phyloP scores from a whole-genome alignment of 2,888 invertebrate species.

The Drosophila pseudotakahashii region DNA sequence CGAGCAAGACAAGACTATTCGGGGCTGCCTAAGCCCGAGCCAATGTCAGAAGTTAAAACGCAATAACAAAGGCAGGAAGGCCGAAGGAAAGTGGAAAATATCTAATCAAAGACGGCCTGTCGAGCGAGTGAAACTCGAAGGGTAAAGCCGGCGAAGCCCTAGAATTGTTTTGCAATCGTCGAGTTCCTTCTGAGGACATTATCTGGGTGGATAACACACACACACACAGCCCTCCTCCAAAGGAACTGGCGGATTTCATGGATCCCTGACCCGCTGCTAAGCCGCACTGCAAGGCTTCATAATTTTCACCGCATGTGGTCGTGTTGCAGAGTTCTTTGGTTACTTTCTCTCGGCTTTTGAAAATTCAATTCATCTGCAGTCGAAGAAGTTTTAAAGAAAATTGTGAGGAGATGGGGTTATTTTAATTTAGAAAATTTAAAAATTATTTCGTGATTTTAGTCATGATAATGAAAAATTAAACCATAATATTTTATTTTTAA shows the following conservation, averaged over 20 bases:
- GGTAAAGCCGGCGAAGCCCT: constrained; percentile 61
- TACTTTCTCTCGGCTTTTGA: constrained; percentile 7
- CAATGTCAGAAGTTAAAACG: constrained; percentile 71
- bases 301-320: constrained; percentile 70
- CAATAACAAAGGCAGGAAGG: constrained; percentile 37
- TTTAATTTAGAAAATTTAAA: too few relatives aligned
- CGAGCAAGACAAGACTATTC: constrained; percentile 46
- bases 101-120: constrained; percentile 65
- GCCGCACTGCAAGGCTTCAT: constrained; percentile 69
- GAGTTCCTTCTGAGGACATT: constrained; percentile 47
- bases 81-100: constrained; percentile 69
- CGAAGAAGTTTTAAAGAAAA: not conserved
- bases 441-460: too few relatives aligned
- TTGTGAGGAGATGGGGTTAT: too few relatives aligned
- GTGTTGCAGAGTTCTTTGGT: constrained; percentile 37
- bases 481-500: too few relatives aligned
- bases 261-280: constrained; percentile 38
- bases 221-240: not conserved
- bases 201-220: constrained; percentile 20
- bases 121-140: constrained; percentile 31
- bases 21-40: constrained; percentile 38
- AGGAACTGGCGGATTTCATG: constrained; percentile 15
- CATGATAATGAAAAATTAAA: too few relatives aligned
- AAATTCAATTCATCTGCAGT: constrained; percentile 2
- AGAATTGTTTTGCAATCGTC: constrained; percentile 65